phyloP scores from a whole-genome alignment of 2,113 vertebrate genomes.

The Chlamydotis undulata region DNA sequence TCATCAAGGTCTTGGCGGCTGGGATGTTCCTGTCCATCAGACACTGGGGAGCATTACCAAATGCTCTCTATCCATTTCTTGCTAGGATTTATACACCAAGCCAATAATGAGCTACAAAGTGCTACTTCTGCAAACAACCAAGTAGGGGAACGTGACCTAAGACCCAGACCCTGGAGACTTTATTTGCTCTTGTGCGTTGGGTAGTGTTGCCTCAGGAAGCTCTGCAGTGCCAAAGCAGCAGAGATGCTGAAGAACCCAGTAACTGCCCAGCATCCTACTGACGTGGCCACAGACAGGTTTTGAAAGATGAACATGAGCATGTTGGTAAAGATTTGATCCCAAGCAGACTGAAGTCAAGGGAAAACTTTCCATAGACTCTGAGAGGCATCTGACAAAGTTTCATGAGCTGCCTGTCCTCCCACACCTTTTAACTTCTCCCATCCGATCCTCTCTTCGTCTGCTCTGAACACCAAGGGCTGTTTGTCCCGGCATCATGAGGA shows the following conservation, averaged over 20 bases:
- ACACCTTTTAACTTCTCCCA: background rate
- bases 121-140: background rate
- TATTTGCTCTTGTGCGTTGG: fast-evolving
- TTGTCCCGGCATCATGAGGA: background rate
- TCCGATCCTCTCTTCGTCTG: background rate
- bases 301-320: background rate
- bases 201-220: fast-evolving
- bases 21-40: fast-evolving
- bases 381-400: background rate
- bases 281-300: background rate
- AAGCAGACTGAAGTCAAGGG: background rate
- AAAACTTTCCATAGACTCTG: background rate
- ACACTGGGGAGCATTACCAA: background rate
- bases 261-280: background rate
- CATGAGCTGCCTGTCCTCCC: background rate
- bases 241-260: background rate
- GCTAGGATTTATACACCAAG: background rate
- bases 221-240: background rate
- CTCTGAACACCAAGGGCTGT: background rate
- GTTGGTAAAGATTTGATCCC: background rate
- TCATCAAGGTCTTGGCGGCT: background rate
- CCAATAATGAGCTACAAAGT: background rate
- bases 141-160: background rate
- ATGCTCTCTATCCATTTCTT: background rate
- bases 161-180: background rate